phyloP scores from a whole-genome alignment of 2,888 invertebrate genomes.

The Chrysolina oricalcia region DNA sequence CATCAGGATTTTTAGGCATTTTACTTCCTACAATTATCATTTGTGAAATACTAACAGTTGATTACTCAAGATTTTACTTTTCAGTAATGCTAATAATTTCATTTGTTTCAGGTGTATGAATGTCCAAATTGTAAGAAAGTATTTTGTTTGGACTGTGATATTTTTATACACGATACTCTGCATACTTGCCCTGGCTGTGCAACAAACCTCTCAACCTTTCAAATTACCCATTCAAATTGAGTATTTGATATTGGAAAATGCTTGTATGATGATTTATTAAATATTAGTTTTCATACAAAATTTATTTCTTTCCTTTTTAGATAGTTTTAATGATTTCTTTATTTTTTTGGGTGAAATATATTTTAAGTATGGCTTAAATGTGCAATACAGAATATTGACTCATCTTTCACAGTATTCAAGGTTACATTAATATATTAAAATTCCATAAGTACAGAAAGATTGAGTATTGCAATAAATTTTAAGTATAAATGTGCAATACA shows the following conservation, averaged over 20 bases:
- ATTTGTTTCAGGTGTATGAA: slow-evolving; percentile 80
- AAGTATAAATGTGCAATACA: too few species aligned
- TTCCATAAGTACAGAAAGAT: too few species aligned
- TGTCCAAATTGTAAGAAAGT: slow-evolving; percentile 86
- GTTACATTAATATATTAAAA: too few species aligned
- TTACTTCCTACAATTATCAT: too few species aligned
- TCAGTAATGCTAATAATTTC: background rate
- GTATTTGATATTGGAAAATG: background rate
- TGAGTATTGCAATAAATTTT: too few species aligned
- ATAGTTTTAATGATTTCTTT: too few species aligned
- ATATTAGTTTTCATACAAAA: background rate
- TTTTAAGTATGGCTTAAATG: too few species aligned
- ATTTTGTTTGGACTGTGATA: slow-evolving; percentile 97
- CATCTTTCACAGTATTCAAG: too few species aligned
- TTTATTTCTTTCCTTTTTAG: too few species aligned
- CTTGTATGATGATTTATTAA: slow-evolving; percentile 28
- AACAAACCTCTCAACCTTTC: slow-evolving; percentile 76
- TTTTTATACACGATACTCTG: slow-evolving; percentile 92
- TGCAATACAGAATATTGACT: too few species aligned
- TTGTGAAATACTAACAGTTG: background rate
- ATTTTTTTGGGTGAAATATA: too few species aligned
- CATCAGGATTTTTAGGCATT: too few species aligned
- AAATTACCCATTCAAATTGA: slow-evolving; percentile 61
- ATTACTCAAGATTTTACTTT: background rate
- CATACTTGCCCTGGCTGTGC: slow-evolving; percentile 98